Conservation (phyloP, 2,797 vertebrate genomes). For the Urocyon cinereoargenteus region DNA sequence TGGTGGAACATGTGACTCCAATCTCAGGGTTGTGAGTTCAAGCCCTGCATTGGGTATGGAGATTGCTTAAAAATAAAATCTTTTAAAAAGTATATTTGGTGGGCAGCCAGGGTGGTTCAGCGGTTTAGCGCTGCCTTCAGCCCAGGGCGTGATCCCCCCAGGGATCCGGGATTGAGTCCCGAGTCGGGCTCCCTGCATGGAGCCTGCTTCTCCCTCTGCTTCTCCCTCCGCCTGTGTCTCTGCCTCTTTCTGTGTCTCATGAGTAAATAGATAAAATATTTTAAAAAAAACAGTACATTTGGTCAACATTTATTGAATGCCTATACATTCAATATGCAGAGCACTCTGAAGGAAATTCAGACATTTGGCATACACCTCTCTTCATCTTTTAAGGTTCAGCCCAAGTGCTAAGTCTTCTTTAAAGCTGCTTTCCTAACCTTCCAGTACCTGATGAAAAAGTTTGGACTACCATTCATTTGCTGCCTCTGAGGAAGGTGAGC, state of each 20-base stretch:
- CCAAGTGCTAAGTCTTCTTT: neutral
- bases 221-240: too few species aligned
- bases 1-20: neutral
- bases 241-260: too few species aligned
- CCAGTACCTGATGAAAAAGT: neutral
- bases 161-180: too few species aligned
- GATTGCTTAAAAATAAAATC: neutral
- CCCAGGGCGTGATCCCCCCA: too few species aligned
- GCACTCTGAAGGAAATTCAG: neutral
- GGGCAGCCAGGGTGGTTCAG: neutral
- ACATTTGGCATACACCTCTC: neutral
- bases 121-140: too few species aligned
- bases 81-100: neutral
- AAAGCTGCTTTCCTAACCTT: neutral
- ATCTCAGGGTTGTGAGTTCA: neutral
- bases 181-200: too few species aligned
- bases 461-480: neutral
- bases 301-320: conserved; percentile 7
- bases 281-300: neutral
- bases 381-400: neutral
- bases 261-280: neutral
- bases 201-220: too few species aligned
- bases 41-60: neutral
- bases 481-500: neutral
- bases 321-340: neutral